Percentiles rank a stretch among this genome's conserved stretches.
Evolutionary conservation across 2,888 invertebrate genomes (phyloP).

Genomic region (Eupeodes luniger): DNA sequence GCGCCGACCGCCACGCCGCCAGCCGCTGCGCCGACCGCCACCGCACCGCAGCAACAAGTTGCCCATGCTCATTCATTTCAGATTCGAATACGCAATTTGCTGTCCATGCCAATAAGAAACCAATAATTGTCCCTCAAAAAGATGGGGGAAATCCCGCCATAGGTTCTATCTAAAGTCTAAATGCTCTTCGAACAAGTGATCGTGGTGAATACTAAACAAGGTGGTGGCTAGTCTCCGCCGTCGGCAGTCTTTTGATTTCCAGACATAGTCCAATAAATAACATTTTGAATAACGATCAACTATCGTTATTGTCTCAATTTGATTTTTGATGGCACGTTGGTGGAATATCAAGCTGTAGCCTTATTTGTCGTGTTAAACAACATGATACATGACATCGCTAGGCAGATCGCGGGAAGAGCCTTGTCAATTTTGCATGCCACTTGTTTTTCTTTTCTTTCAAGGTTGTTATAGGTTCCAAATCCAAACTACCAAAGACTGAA

Average conservation of each 20-base stretch:
- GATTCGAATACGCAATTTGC: conserved; percentile 65
- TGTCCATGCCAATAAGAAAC: conserved; percentile 71
- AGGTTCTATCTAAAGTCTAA: conserved; percentile 62
- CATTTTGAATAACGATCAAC: conserved; percentile 75
- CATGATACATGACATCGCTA: conserved; percentile 15
- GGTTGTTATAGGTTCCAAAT: conserved; percentile 5
- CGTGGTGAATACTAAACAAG: conserved; percentile 65
- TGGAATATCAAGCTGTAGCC: conserved; percentile 51
- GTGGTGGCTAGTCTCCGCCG: conserved; percentile 49
- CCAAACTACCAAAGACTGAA: background rate
- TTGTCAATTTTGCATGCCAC: conserved; percentile 56
- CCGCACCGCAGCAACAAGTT: conserved; percentile 47
- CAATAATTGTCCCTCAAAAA: conserved; percentile 52
- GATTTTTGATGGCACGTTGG: conserved; percentile 70
- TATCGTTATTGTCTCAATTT: conserved; percentile 73
- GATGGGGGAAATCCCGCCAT: conserved; percentile 55
- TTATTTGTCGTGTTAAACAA: conserved; percentile 32
- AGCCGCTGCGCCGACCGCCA: too few species aligned
- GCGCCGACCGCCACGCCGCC: too few species aligned
- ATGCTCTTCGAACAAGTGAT: conserved; percentile 51
- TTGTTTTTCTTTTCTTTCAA: background rate
- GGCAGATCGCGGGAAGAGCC: conserved; percentile 47
- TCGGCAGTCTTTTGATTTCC: conserved; percentile 65
- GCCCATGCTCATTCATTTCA: conserved; percentile 54
- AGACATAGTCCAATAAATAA: conserved; percentile 70